Percentiles rank a stretch among this genome's conserved stretches.
These are phyloP conservation scores for Lycocorax pyrrhopterus DNA, from an alignment of 2,113 vertebrate genomes.

Conservation along the genomic window DNA sequence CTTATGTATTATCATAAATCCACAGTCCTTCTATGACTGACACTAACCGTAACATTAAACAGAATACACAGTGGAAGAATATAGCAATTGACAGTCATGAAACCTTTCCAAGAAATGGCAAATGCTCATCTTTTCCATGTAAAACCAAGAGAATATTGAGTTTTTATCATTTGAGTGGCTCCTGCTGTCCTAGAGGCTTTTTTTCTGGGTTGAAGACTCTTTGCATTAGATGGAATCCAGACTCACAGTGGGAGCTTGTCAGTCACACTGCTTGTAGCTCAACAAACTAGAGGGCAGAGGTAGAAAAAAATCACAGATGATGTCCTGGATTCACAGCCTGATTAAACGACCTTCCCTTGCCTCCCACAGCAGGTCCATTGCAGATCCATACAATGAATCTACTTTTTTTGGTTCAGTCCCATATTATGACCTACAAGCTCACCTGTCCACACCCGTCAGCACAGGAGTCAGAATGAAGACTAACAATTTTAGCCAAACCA, in stretches of 20 bases:
- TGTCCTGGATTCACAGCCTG: not conserved
- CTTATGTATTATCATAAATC: not conserved
- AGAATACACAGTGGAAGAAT: not conserved
- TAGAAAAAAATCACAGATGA: not conserved
- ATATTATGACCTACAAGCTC: not conserved
- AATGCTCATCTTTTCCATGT: not conserved
- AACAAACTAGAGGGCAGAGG: not conserved
- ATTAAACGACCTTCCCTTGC: not conserved
- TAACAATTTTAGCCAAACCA: not conserved
- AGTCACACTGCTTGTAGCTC: not conserved
- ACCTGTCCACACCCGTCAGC: not conserved
- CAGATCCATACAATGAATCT: not conserved
- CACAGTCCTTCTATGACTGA: not conserved
- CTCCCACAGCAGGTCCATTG: not conserved
- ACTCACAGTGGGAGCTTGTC: not conserved
- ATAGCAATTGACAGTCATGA: not conserved
- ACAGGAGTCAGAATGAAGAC: not conserved
- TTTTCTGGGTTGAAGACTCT: not conserved
- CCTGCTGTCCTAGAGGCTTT: not conserved
- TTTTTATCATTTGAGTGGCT: not conserved
- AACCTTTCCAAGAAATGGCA: not conserved
- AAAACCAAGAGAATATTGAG: not conserved
- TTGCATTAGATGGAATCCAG: not conserved
- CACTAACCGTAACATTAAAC: not conserved
- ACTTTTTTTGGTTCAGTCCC: not conserved